Base-by-base conservation (phyloP, 2,888 invertebrate genomes). In the Caenorhabditis sp. region DNA sequence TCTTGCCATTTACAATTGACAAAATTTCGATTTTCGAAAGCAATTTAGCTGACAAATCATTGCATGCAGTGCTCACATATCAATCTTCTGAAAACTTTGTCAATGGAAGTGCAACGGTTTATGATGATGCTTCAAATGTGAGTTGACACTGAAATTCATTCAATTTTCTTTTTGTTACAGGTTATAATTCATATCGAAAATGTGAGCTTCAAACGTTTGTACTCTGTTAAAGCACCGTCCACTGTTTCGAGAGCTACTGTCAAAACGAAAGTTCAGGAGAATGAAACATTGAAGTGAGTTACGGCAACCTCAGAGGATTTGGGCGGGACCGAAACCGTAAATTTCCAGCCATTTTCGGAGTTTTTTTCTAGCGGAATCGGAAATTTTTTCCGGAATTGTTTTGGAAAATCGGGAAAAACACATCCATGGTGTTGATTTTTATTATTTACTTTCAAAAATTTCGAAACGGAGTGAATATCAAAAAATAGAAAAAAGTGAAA, bases 1-100 rank as follows among this genome's bases (percentile, higher is more conserved):
- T 73, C 53, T 64, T 78, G 14, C 80, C 78, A 12, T 81, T 81
- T 57, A 76, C 76, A 23, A 70, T 77, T 49, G 78, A 70, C n/a
- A 62, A 70, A 12, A 61, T 78, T 0, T 50, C 49, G 0, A 69
- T 78, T 50, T 51, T 59, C 12, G 73, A 55, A 19, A 62, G 53
- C 21, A 66, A 61, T 0, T 37, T 77, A 26, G 10, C 55, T n/a
- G 54, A 62, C 21, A 72, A 67, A 37, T 58, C 58, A 12, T 43
- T 77, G 58, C 60, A 62, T 4, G 58, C 62, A 21, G 24, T 63
- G 19, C 61, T 73, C 23, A 73, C 37, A 4, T 75, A 71, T 37
- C 31, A 68, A 21, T 68, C 68, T 10, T 69, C 65, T 2, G 76
- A 66, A 3, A 61, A 60, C 12, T 77, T 77, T 24, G 60, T 79